Conservation (phyloP, 2,113 vertebrate species). For the Thalassoma bifasciatum region DNA sequence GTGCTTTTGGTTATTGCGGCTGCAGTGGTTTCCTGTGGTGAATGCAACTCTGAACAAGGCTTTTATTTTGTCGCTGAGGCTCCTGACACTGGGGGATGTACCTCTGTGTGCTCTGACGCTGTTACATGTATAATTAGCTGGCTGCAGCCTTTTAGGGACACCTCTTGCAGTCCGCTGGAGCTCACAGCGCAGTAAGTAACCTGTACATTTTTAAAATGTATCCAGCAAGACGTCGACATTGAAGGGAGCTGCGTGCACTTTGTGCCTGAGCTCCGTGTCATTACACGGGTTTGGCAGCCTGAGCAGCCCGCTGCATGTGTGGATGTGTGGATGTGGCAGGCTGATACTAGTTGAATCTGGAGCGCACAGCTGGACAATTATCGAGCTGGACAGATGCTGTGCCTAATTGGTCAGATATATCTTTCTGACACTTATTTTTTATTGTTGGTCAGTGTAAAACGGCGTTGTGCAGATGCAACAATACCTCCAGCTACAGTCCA, state of each 20-base stretch:
- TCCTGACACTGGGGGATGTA: constrained; percentile 6
- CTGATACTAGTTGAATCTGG: constrained; percentile 77
- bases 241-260: background rate
- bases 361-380: constrained; percentile 71
- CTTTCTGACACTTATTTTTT: background rate
- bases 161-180: constrained; percentile 68
- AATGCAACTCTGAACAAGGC: background rate
- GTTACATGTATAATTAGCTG: constrained; percentile 72
- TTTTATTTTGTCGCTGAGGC: constrained; percentile 61
- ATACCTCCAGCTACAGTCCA: constrained; percentile 54
- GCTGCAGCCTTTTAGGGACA: constrained; percentile 70
- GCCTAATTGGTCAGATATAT: constrained; percentile 6
- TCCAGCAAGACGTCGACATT: background rate
- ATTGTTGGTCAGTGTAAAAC: background rate
- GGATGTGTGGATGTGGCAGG: constrained; percentile 77
- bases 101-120: constrained; percentile 43
- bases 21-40: background rate
- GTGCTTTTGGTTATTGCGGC: accelerated
- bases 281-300: constrained; percentile 14
- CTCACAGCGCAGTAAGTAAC: constrained; percentile 79
- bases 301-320: constrained; percentile 46
- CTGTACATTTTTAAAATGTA: background rate
- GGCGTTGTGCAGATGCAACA: constrained; percentile 4
- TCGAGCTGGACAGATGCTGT: constrained; percentile 41
- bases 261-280: background rate